Evolutionary conservation across 2,888 invertebrate genomes (phyloP), one percentile per base, ranked within the genome.

Genomic region (Blomia tropicalis): DNA sequence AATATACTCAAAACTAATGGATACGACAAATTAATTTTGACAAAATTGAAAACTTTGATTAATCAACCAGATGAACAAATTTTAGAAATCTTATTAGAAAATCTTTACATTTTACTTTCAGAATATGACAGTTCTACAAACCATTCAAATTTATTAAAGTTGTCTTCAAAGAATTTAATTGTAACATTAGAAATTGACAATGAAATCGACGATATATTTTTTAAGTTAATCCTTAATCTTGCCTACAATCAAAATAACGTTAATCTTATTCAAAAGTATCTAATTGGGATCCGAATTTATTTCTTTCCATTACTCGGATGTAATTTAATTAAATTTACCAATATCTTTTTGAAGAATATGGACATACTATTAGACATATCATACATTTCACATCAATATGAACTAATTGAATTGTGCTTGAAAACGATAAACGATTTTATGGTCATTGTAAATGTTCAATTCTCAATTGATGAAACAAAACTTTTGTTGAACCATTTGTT

Each of bases 281-380:
- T 56, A n/a, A 31, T 29, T 22, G 29, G 14, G 2, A 3, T 56
- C 2, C 25, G 11, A 29, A 56, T 14, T 2, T 27, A 56, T 4
- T n/a, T 56, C 3, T 56, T 56, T 25, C 56, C 56, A 3, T 56
- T 56, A 22, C 25, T 56, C 30, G 11, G 29, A 27, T 56, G 56
- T 31, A 56, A 36, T 27, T 30, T 56, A 23, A n/a, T 56, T 14
- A 56, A 56, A 56, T 25, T 25, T 25, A 23, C 25, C 25, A 56
- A 56, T 19, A 56, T 22, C 27, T 19, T 25, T 29, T 11, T 56
- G 32, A 29, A 30, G 2, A 23, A 27, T 14, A 31, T 56, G 2
- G 2, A 7, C 29, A 14, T 22, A 30, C 23, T 56, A 22, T 56
- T 56, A 14, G 56, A 56, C 23, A 14, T 14, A 22, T 25, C 23